phyloP scores from a whole-genome alignment of 23 tunicate species.

The Ciona savignyi region DNA sequence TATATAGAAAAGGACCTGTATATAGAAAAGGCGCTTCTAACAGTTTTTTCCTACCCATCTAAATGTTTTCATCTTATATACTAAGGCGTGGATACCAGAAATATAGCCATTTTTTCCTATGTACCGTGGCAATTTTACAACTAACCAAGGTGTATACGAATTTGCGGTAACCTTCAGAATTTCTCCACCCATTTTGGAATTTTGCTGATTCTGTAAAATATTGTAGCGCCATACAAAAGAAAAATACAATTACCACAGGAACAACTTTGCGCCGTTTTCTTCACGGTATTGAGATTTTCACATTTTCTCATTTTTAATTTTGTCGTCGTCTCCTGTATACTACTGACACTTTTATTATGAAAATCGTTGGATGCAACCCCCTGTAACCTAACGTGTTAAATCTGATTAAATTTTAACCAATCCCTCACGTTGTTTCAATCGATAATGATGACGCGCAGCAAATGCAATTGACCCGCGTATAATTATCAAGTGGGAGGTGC shows the following conservation, averaged over 20 bases:
- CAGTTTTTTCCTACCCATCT: background rate
- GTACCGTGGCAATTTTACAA: background rate
- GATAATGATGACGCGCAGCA: no score
- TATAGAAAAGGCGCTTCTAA: background rate
- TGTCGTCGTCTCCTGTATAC: no score
- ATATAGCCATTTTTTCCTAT: background rate
- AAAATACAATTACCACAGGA: conserved; percentile 1
- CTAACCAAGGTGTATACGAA: background rate
- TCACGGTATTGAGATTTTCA: background rate
- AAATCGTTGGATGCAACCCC: no score
- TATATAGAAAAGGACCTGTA: background rate
- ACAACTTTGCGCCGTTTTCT: background rate
- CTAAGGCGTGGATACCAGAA: background rate
- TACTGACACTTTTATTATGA: no score
- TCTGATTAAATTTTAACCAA: no score
- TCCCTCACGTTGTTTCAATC: no score
- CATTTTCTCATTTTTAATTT: no score
- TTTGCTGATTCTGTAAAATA: background rate
- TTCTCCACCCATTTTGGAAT: background rate
- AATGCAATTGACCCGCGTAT: no score
- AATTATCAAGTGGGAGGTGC: no score
- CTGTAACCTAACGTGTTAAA: no score
- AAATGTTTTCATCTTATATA: background rate
- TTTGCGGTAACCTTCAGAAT: background rate
- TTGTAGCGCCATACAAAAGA: background rate